Base-by-base conservation (phyloP, 2,888 invertebrate genomes). In the Phanerotoma sp. region DNA sequence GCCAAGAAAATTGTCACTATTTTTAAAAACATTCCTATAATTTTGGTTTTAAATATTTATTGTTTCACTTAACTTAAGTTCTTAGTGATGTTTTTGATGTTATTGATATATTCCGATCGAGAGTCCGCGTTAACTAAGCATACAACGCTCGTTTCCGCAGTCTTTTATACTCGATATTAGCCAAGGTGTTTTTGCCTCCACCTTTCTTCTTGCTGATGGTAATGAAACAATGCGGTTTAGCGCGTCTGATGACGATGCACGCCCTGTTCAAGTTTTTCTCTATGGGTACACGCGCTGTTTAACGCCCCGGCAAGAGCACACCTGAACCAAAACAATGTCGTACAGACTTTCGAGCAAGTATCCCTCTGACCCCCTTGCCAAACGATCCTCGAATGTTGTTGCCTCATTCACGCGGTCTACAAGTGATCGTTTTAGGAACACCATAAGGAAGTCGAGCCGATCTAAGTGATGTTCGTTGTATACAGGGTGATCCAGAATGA, bases 321-420 rank as follows among this genome's bases (percentile, higher is more conserved):
- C 66, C 63, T 66, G 61, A 70, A 72, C 67, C 72, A 73, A 75
- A 72, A 74, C 74, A 74, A 73, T 72, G 67, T 64, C 68, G 70
- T 67, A 68, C 68, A 69, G 69, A 65, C 70, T 63, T 64, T 66
- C 66, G 68, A 66, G 66, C 65, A 69, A 71, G 73, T 69, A 74
- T 73, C 71, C 69, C 65, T 70, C 70, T 73, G 76, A 77, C 77
- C 77, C 62, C 57, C 60, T 74, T 77, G 72, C 67, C 68, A 72
- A 77, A 69, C 70, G 69, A 74, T 70, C 76, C 73, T 63, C 64
- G 66, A 67, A 67, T 62, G 63, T 40, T 11, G 9, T 21, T 52
- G 47, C 46, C 54, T 60, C 54, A 52, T 49, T 54, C 38, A 32
- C 48, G 35, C 47, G 38, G 15, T 35, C 35, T 15, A 35, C 38